Evolutionary conservation across 2,888 invertebrate genomes (phyloP).

Genomic region (Entomobrya proxima): DNA sequence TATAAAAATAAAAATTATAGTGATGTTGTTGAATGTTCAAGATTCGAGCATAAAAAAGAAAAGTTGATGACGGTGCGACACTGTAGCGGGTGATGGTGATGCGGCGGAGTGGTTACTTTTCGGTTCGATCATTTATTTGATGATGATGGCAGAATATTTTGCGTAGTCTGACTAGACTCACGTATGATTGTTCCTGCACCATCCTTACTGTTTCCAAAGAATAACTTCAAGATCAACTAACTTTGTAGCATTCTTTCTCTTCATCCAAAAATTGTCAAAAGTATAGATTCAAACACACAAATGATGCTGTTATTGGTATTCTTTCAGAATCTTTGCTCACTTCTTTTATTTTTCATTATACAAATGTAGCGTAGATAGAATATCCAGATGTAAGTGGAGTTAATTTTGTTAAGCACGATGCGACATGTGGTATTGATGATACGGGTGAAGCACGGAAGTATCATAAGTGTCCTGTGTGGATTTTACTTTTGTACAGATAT

Average conservation of each 20-base stretch:
- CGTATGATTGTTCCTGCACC: background rate
- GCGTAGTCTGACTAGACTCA: no score
- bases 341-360: no score
- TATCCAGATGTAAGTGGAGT: no score
- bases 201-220: background rate
- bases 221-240: background rate
- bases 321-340: no score
- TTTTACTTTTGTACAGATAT: no score
- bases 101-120: background rate
- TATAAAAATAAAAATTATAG: conserved; percentile 40
- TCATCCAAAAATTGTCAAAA: conserved; percentile 1
- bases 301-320: no score
- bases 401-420: no score
- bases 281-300: no score
- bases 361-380: no score
- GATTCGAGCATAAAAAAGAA: conserved; percentile 2
- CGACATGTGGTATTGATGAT: no score
- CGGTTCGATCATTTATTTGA: conserved; percentile 24
- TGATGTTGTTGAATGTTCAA: background rate
- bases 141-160: background rate
- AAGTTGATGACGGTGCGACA: conserved; percentile 26
- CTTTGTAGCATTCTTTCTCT: background rate
- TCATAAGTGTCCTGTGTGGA: no score
- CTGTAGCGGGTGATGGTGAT: background rate
- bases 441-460: no score